Base-by-base conservation (phyloP, 1,140 invertebrate species). In the Drosophila lowei region DNA sequence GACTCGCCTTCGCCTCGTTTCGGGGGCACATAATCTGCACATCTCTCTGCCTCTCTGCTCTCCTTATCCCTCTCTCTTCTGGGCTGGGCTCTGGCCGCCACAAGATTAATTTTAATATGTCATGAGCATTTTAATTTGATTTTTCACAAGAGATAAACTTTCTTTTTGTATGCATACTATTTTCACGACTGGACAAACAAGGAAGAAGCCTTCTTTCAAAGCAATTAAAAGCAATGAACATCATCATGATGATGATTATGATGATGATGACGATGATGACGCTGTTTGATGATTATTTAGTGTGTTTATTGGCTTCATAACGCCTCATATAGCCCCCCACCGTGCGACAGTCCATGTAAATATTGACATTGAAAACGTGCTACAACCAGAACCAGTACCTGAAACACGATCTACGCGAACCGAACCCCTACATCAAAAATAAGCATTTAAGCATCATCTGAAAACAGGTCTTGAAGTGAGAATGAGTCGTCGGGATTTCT, bases 331-430 rank as follows among this genome's bases (percentile, higher is more conserved):
- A 34, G 30, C 30, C 9, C 30, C 30, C 30, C 30, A 34, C 30
- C 30, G 30, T 68, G 63, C 65, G 57, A 75, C 30, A 49, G 68
- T 62, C 72, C 30, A 77, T 85, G 81, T 79, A 74, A 86, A 85
- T 80, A 85, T 86, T 85, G 80, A 77, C 77, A 85, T 86, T 85
- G 77, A 85, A 86, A 67, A 86, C 61, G 72, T 59, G 52, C 56
- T 43, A 44, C 61, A 34, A 34, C 18, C 34, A 53, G 60, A 72
- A 42, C 38, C 47, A 23, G 66, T 23, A 55, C 44, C 65, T 68
- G 65, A 50, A 68, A 67, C 63, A 47, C 16, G 71, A 73, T 34
- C 48, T 41, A 28, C 55, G 25, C 53, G 44, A 47, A 25, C 23
- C 23, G 71, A 73, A 42, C 52, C 34, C 28, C 59, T 73, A 73